Evolutionary conservation across 2,113 vertebrate species (phyloP), one percentile per base, ranked within the genome.

Genomic region (Coturnix japonica): DNA sequence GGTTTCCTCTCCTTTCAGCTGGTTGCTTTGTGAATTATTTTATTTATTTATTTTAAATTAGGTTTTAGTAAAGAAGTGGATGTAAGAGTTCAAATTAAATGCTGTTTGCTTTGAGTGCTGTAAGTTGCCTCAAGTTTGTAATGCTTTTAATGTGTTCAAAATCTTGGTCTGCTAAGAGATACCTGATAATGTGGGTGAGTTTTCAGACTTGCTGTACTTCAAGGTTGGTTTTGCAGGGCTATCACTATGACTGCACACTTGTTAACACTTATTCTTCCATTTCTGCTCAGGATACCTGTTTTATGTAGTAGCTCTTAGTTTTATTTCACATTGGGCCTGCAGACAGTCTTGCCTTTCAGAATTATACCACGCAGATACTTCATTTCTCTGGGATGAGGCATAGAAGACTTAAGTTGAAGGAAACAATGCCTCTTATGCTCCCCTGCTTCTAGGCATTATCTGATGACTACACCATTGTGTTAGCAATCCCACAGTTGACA

Each of bases 151-250:
- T 33, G 21, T 85, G 81, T 37, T 56, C 81, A 46, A 59, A 59
- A 35, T 16, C 31, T n/a, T n/a, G 8, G 2, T 46, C 13, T 0
- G 0, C 30, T 72, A 65, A 69, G 44, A 64, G 81, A 43, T 30
- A 14, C 21, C 21, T 35, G 35, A 8, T 60, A 56, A 51, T 0
- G 0, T 18, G 33, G 20, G 14, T 31, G 41, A 77, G 20, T 59
- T 51, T 80, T 81, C 61, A 60, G 69, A 39, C 47, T 90, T 74
- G 25, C 61, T 39, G 33, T 0, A 0, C 56, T 70, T 49, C 39
- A 46, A 33, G 49, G 16, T 49, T 37, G 37, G 0, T 75, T 90
- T 82, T 85, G 30, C 33, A 47, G 35, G 44, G 37, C 28, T 57
- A 21, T n/a, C 13, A 2, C 63, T 66, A 25, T 12, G 41, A 0